Base-by-base conservation (phyloP, 2,113 vertebrate species). In the Oncorhynchus keta region DNA sequence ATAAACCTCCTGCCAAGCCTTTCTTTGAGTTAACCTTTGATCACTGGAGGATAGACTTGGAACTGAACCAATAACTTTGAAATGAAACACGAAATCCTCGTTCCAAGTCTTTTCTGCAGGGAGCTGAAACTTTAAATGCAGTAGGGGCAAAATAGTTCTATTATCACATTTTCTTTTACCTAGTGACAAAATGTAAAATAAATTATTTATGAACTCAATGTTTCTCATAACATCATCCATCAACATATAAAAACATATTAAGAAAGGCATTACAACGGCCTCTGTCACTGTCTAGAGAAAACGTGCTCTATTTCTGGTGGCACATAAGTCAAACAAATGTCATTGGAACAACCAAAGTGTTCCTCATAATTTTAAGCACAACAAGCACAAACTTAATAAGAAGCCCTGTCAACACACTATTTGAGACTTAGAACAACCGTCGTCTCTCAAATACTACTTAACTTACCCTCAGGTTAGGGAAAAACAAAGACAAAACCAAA, bases 321-420 rank as follows among this genome's bases (percentile, higher is more conserved):
- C 67, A 68, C 70, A 78, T 57, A 86, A 87, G 83, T 90, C 83
- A 87, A 75, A 88, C 81, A 84, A 26, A 85, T 84, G 84, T 85
- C 73, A 81, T 85, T 88, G 85, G 79, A 88, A 84, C 81, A 81
- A 87, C 87, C 90, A 87, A 89, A 91, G 85, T 83, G 85, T 80
- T 77, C 87, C 74, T 79, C 76, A 84, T 85, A 89, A 85, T 85
- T 87, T 49, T 75, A 82, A 79, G 85, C 88, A 91, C 91, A 90
- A 88, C 86, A 89, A 92, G 93, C 93, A 83, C 92, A 91, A 81
- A 90, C 89, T 92, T 92, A 89, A 90, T 90, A 92, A 94, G 88
- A 74, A 89, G 89, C 92, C 87, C 71, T 87, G 91, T 93, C 92
- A 92, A 93, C 92, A 79, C 74, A 83, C 72, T 57, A 80, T 87